These are phyloP conservation scores for Virgularia gustaviana DNA, from an alignment of 92 coral and sea anemone species.

Conservation along the genomic window DNA sequence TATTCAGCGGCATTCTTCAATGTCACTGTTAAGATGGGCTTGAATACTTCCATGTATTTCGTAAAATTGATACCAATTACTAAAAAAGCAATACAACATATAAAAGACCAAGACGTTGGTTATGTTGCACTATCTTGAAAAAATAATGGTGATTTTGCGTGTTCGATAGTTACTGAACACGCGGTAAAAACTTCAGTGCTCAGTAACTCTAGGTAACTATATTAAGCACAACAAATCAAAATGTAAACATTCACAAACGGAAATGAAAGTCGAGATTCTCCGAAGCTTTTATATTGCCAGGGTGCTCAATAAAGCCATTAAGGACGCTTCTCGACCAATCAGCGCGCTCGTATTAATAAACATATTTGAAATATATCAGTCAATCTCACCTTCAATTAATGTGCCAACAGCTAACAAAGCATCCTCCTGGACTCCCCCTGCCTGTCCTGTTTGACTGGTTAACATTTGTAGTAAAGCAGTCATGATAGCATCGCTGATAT, in stretches of 20 bases:
- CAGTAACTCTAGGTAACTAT: too few species aligned
- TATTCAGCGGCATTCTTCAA: constrained; percentile 77
- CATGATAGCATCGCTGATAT: constrained; percentile 85
- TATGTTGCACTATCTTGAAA: too few species aligned
- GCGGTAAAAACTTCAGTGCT: background rate
- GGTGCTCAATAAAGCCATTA: background rate
- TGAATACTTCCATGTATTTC: constrained; percentile 79
- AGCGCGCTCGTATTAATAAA: background rate
- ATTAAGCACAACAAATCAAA: background rate
- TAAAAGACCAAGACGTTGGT: too few species aligned
- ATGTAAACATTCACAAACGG: background rate
- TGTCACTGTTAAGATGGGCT: constrained; percentile 70
- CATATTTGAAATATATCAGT: background rate
- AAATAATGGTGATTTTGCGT: background rate
- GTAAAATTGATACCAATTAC: constrained; percentile 71
- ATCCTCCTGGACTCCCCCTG: constrained; percentile 90
- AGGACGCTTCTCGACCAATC: too few species aligned
- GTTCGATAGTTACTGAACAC: background rate
- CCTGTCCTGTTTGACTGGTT: constrained; percentile 54
- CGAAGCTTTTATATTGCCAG: background rate
- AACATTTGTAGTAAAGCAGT: constrained; percentile 85
- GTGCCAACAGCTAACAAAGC: constrained; percentile 97
- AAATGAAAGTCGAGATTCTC: background rate
- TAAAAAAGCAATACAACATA: constrained; percentile 26
- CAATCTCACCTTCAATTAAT: constrained; percentile 72